Percentiles rank a stretch among this genome's conserved stretches.
phyloP scores from a whole-genome alignment of 2,888 invertebrate genomes.

The Proisotoma minuta region DNA sequence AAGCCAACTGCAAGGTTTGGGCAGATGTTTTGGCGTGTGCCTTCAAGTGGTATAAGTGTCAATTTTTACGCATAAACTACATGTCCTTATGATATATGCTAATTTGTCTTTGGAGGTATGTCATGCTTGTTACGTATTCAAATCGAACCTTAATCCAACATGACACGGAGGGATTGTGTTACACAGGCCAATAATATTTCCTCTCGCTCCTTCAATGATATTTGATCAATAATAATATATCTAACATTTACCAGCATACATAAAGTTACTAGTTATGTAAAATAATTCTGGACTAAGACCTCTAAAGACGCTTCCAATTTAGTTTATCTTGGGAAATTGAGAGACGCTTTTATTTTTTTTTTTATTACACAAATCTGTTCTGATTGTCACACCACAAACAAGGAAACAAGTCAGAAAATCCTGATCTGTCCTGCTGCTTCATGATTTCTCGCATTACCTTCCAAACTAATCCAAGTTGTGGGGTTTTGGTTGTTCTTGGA shows the following conservation, averaged over 20 bases:
- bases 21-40: constrained; percentile 47
- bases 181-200: too few species aligned
- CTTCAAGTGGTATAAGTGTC: constrained; percentile 39
- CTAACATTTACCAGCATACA: too few species aligned
- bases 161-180: neutral
- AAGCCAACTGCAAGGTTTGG: neutral
- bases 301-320: too few species aligned
- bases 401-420: neutral
- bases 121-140: neutral
- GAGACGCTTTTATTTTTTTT: too few species aligned
- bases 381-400: constrained; percentile 9
- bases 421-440: constrained; percentile 8
- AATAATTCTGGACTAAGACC: too few species aligned
- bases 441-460: too few species aligned
- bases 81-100: neutral
- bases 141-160: neutral
- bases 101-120: neutral
- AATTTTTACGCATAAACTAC: constrained; percentile 8
- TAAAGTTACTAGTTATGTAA: too few species aligned
- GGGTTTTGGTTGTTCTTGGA: neutral
- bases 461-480: neutral
- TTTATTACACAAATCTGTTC: constrained; percentile 19
- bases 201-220: too few species aligned
- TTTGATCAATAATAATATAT: too few species aligned
- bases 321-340: too few species aligned